Base-by-base conservation (phyloP, 2,113 vertebrate genomes). In the Seriola rivoliana region DNA sequence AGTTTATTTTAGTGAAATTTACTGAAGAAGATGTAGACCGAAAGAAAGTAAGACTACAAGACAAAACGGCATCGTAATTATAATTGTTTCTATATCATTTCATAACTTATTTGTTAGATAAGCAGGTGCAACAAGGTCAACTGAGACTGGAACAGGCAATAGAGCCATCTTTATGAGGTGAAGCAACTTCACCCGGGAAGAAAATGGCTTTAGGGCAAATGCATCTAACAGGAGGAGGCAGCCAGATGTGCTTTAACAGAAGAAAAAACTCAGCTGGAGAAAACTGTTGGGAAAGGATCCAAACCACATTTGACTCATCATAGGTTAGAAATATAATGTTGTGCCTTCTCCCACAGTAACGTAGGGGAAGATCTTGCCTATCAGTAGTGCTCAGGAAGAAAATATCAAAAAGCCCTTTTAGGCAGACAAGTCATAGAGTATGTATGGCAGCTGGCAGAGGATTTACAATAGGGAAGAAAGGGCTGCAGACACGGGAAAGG, bases 261-360 rank as follows among this genome's bases (percentile, higher is more conserved):
- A 36, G 54, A 54, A 23, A 59, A 74, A 77, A 44, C 29, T 55
- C 46, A 71, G 48, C 44, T 75, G 50, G 58, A 74, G 64, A 70
- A 75, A 83, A 62, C 38, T 42, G 23, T 32, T 5, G 14, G 34
- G 44, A 11, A 71, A 58, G 66, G 21, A 68, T 54, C 73, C 77
- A 85, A 68, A 78, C 59, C 59, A 25, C 69, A 76, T 84, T 86
- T 79, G 59, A 80, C 50, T 75, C 42, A 73, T 85, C 50, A 68
- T 62, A 57, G 11, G 75, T 58, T 46, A 5, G 54, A 23, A 19
- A 29, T 44, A 21, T 40, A 72, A 66, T 46, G 5, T 40, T 25
- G 25, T 25, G 25, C 8, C 6, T 29, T 71, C 42, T 75, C 5
- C 46, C 59, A 55, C 16, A 65, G 50, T 64, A 75, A 54, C 32